These are phyloP conservation scores for Sebastes goodei DNA, from an alignment of 2,797 vertebrate species.

Conservation along the genomic window DNA sequence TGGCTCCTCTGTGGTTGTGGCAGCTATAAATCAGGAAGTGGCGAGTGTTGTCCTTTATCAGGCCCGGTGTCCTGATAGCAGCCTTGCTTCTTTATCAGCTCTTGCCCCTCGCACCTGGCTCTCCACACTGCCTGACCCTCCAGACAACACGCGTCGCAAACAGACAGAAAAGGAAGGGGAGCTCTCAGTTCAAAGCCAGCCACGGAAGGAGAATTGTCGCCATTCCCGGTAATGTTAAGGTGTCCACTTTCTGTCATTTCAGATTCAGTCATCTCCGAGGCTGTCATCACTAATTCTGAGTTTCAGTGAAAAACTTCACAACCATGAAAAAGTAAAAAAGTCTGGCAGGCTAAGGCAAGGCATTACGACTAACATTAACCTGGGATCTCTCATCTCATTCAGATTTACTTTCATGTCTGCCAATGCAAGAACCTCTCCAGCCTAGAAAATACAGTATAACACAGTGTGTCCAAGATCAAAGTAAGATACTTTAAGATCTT, in stretches of 20 bases:
- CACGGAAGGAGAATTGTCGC: slow-evolving; percentile 18
- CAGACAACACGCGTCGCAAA: slow-evolving; percentile 51
- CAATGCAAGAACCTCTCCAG: background rate
- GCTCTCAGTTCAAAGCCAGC: slow-evolving; percentile 45
- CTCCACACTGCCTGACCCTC: slow-evolving; percentile 62
- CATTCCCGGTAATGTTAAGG: slow-evolving; percentile 43
- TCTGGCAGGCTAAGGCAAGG: background rate
- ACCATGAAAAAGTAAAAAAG: slow-evolving; percentile 8
- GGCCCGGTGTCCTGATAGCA: slow-evolving; percentile 69
- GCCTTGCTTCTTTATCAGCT: slow-evolving; percentile 75
- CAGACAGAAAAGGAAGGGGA: slow-evolving; percentile 33
- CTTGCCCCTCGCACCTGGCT: slow-evolving; percentile 68
- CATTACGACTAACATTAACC: slow-evolving; percentile 8
- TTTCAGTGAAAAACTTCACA: slow-evolving; percentile 14
- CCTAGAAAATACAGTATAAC: background rate
- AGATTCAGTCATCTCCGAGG: slow-evolving; percentile 20
- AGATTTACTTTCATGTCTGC: slow-evolving; percentile 13
- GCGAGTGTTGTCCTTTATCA: slow-evolving; percentile 76
- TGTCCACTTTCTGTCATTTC: slow-evolving; percentile 32
- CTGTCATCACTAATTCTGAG: slow-evolving; percentile 27
- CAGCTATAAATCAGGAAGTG: slow-evolving; percentile 72
- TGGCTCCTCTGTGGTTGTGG: slow-evolving; percentile 19
- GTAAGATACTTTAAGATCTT: slow-evolving; percentile 24
- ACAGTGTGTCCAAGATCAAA: slow-evolving; percentile 27
- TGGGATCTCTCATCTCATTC: slow-evolving; percentile 26